phyloP scores from a whole-genome alignment of 2,888 invertebrate genomes.

The Panzeria rudis region DNA sequence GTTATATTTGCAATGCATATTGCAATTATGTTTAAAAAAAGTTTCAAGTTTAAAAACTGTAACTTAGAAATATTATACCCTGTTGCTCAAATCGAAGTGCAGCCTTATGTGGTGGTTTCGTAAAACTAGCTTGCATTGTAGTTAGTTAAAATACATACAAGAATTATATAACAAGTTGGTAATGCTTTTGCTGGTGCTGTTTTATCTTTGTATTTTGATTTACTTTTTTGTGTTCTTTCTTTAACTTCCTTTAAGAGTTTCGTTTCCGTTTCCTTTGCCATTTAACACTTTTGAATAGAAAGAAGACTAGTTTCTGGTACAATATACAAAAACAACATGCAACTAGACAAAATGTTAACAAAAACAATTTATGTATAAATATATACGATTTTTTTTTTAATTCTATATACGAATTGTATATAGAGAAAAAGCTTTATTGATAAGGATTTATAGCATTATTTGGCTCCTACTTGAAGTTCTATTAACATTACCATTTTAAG shows the following conservation, averaged over 20 bases:
- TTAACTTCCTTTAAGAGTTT: slow-evolving; percentile 62
- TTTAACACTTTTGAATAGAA: slow-evolving; percentile 57
- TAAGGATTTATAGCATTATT: slow-evolving; percentile 66
- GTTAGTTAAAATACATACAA: slow-evolving; percentile 4
- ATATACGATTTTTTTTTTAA: slow-evolving; percentile 33
- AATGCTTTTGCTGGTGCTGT: slow-evolving; percentile 12
- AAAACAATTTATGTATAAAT: neutral
- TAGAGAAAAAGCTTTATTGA: slow-evolving; percentile 58
- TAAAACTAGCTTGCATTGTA: too few relatives aligned
- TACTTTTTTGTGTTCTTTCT: slow-evolving; percentile 28
- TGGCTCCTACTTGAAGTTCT: slow-evolving; percentile 34
- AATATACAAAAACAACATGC: slow-evolving; percentile 22
- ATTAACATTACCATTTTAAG: slow-evolving; percentile 44
- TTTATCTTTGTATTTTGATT: slow-evolving; percentile 8
- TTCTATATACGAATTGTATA: slow-evolving; percentile 20
- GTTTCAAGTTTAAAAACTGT: too few relatives aligned
- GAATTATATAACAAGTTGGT: neutral
- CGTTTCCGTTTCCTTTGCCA: slow-evolving; percentile 68
- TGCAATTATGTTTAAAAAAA: too few relatives aligned
- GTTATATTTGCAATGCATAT: too few relatives aligned
- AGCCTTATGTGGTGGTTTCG: too few relatives aligned
- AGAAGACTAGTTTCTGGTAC: slow-evolving; percentile 36
- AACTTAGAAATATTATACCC: too few relatives aligned
- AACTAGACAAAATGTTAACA: slow-evolving; percentile 17
- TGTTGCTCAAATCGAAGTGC: too few relatives aligned